A percentile compares a stretch with the other conserved stretches of the same genome.
Evolutionary conservation across 2,797 vertebrate genomes (phyloP).

Genomic region (Stomatorhinus walkeri): DNA sequence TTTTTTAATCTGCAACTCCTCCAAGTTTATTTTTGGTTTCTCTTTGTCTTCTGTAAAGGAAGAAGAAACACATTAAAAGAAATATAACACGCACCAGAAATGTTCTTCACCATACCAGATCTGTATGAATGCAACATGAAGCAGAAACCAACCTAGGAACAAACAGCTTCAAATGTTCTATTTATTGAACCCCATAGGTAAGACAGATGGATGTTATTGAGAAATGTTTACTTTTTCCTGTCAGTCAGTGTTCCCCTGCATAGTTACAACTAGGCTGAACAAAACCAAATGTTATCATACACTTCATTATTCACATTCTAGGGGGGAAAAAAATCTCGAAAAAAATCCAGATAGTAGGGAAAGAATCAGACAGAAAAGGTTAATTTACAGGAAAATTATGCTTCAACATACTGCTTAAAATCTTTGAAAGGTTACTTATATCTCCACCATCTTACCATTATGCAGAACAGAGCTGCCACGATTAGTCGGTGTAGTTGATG

Average conservation of each 20-base stretch:
- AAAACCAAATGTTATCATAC: not conserved
- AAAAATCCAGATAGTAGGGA: not conserved
- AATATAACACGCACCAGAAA: not conserved
- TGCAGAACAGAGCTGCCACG: not conserved
- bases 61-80: not conserved
- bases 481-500: not conserved
- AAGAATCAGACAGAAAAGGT: not conserved
- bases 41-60: conserved; percentile 72
- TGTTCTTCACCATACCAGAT: not conserved
- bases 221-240: not conserved
- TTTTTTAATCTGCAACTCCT: conserved; percentile 91
- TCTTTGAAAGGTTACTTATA: not conserved
- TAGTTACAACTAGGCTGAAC: not conserved
- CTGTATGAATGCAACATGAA: not conserved
- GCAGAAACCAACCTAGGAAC: not conserved
- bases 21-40: conserved; percentile 73
- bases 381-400: not conserved
- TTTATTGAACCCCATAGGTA: not conserved
- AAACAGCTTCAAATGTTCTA: not conserved
- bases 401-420: not conserved
- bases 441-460: not conserved
- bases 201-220: not conserved
- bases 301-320: not conserved
- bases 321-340: not conserved
- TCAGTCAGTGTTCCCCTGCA: not conserved